Base-by-base conservation (phyloP, 2,888 invertebrate species). In the Anagyrus pseudococci region DNA sequence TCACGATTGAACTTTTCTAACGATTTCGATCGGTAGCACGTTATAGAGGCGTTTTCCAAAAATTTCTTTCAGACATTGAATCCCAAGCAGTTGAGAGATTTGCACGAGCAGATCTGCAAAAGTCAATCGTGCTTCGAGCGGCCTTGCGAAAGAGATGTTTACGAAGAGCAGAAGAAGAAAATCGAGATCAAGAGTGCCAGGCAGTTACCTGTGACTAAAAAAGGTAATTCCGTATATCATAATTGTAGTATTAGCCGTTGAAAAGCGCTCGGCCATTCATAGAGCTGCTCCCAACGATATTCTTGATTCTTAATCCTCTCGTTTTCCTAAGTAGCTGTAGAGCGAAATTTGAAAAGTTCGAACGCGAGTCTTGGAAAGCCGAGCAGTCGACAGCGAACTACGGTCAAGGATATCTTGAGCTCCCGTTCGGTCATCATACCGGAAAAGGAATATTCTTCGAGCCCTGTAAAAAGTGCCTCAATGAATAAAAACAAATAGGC, bases 381-480 rank as follows among this genome's bases (percentile, higher is more conserved):
- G 13, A 53, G 15, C 23, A 52, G 49, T 20, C 49, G 47, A 0
- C 62, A 40, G 25, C 44, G 53, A 2, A 6, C 20, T 2, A 17
- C 49, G 8, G 4, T 37, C 17, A 19, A 37, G 7, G 54, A 58
- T 23, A 49, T n/a, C 2, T 15, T 44, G 19, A 58, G 44, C 29
- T 44, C n/a, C 8, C 48, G 40, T 0, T 60, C 59, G 0, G 22
- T 65, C 4, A 19, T 44, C 8, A 13, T 62, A 1, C 57, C 65
- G 2, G 57, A 65, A 26, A 61, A 58, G 20, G 58, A 65, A 0
- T 20, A 50, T n/a, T 29, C 49, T 52, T 65, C 67, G 65, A 61
- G 66, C 61, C 33, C 22, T 23, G 46, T 23, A 10, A 43, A 43
- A 20, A 7, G n/a, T 15, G 15, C 8, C 8, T 23, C 46, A 23